These are phyloP conservation scores for Nemapogon koenigi DNA, from an alignment of 2,888 invertebrate species.

Conservation along the genomic window DNA sequence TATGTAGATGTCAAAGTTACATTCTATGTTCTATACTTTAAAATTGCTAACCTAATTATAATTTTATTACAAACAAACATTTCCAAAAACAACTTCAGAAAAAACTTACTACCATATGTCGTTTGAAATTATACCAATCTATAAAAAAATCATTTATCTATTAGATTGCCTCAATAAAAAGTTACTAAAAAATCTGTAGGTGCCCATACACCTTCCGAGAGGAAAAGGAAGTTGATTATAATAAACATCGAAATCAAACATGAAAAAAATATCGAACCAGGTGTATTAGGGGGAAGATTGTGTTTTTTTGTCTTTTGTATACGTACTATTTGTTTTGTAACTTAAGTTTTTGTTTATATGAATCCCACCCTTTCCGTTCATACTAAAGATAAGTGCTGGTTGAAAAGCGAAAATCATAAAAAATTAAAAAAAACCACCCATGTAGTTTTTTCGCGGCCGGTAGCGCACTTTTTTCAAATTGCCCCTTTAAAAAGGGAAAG, in stretches of 20 bases:
- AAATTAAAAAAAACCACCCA: not conserved
- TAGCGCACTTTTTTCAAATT: not conserved
- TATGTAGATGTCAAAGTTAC: no score
- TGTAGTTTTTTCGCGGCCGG: not conserved
- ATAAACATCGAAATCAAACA: slow-evolving; percentile 32
- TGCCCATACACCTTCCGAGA: slow-evolving; percentile 52
- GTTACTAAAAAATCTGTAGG: slow-evolving; percentile 32
- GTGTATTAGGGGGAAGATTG: slow-evolving; percentile 39
- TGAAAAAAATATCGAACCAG: slow-evolving; percentile 48
- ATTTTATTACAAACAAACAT: no score
- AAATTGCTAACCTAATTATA: no score
- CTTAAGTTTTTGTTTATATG: slow-evolving; percentile 27
- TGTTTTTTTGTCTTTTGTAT: slow-evolving; percentile 38
- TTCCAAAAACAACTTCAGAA: no score
- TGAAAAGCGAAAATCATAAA: not conserved
- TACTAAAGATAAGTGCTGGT: not conserved
- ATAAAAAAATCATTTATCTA: slow-evolving; percentile 4
- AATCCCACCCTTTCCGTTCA: slow-evolving; percentile 32
- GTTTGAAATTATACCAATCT: no score
- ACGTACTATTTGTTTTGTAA: slow-evolving; percentile 44
- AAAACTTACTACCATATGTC: no score
- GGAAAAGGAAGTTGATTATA: slow-evolving; percentile 62
- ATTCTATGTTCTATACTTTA: no score
- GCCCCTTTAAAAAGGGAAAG: not conserved
- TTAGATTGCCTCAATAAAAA: slow-evolving; percentile 42